Percentiles rank a stretch among this genome's conserved stretches.
These are phyloP conservation scores for Siniperca undulata DNA, from an alignment of 2,797 vertebrate genomes.

Conservation along the genomic window DNA sequence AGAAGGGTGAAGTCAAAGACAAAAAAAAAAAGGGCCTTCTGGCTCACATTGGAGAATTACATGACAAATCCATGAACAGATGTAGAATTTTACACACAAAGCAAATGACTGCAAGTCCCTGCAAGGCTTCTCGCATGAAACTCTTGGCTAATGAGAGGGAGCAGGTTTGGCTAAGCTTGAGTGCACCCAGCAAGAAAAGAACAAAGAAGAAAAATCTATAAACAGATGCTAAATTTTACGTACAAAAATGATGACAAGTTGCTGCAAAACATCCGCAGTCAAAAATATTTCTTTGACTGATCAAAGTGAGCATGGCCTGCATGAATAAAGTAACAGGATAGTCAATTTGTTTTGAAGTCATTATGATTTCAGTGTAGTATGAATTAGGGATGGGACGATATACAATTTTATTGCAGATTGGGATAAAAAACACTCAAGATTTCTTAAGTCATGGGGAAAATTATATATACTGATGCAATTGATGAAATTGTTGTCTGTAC, in stretches of 20 bases:
- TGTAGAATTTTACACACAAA: conserved; percentile 64
- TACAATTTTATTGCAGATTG: too few relatives aligned
- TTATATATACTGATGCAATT: too few relatives aligned
- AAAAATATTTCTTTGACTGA: conserved; percentile 60
- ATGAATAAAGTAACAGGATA: conserved; percentile 28
- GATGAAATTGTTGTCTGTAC: too few relatives aligned
- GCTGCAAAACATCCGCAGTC: conserved; percentile 54
- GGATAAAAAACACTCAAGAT: too few relatives aligned
- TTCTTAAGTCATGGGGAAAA: too few relatives aligned
- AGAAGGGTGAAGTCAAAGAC: conserved; percentile 34
- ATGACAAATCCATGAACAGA: conserved; percentile 72
- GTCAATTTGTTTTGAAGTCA: conserved; percentile 35
- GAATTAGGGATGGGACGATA: too few relatives aligned
- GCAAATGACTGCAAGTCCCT: conserved; percentile 62
- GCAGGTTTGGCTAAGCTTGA: conserved; percentile 59
- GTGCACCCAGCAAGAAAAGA: conserved; percentile 46
- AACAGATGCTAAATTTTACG: conserved; percentile 77
- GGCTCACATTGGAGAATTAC: conserved; percentile 60
- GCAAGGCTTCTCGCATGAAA: conserved; percentile 61
- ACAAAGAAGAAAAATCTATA: conserved; percentile 57
- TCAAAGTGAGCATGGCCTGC: conserved; percentile 55
- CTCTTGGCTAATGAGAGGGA: conserved; percentile 62
- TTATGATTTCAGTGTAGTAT: conserved; percentile 15
- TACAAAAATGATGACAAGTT: conserved; percentile 68
- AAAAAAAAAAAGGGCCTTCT: conserved; percentile 35